phyloP scores from a whole-genome alignment of 2,888 invertebrate species.

The Cordilura impudica region DNA sequence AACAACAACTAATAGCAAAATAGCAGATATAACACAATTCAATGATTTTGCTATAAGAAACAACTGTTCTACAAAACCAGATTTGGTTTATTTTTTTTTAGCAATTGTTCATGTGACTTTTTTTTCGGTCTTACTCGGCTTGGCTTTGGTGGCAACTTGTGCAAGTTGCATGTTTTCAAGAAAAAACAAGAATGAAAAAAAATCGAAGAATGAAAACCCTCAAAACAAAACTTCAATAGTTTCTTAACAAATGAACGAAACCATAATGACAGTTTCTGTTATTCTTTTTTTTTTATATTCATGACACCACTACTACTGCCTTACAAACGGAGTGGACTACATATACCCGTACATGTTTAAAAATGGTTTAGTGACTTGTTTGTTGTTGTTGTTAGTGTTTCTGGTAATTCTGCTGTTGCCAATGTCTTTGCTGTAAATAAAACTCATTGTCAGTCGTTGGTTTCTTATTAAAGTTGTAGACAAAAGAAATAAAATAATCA shows the following conservation, averaged over 20 bases:
- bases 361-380: slow-evolving; percentile 32
- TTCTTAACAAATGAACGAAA: slow-evolving; percentile 58
- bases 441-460: slow-evolving; percentile 49
- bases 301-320: background rate
- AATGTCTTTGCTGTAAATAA: slow-evolving; percentile 28
- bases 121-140: slow-evolving; percentile 20
- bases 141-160: slow-evolving; percentile 41
- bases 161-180: slow-evolving; percentile 42
- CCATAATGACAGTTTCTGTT: slow-evolving; percentile 57
- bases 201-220: slow-evolving; percentile 12
- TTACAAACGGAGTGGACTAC: background rate
- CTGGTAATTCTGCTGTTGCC: background rate
- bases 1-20: slow-evolving; percentile 32
- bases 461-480: slow-evolving; percentile 42
- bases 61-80: slow-evolving; percentile 59
- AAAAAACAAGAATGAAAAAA: background rate
- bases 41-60: slow-evolving; percentile 43
- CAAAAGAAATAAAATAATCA: slow-evolving; percentile 7
- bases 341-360: slow-evolving; percentile 9
- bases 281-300: background rate
- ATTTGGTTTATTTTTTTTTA: slow-evolving; percentile 38
- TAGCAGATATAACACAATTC: slow-evolving; percentile 38
- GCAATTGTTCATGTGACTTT: slow-evolving; percentile 35
- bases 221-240: slow-evolving; percentile 52
- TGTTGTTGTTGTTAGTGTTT: background rate